Evolutionary conservation across 2,113 vertebrate genomes (phyloP).

Genomic region (Gobio gobio): DNA sequence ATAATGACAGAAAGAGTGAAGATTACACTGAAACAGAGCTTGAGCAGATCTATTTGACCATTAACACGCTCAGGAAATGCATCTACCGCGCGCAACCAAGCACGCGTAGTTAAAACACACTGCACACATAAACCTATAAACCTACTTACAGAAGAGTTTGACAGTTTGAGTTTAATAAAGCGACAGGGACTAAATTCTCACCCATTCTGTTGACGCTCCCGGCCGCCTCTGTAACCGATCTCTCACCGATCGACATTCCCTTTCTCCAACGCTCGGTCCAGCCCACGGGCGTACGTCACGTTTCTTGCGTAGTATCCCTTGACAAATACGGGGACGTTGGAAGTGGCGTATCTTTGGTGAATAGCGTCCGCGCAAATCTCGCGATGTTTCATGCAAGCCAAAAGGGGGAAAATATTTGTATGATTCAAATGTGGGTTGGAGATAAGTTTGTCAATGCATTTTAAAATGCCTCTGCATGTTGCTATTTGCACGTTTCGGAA

Average conservation of each 20-base stretch:
- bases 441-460: neutral
- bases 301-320: slow-evolving; percentile 52
- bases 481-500: neutral
- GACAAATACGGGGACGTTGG: neutral
- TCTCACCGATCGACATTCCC: slow-evolving; percentile 66
- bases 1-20: neutral
- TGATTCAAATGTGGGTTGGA: neutral
- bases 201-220: slow-evolving; percentile 71
- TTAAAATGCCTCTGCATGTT: too few species aligned
- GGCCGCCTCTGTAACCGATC: slow-evolving; percentile 56
- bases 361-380: slow-evolving; percentile 50
- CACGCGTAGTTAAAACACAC: neutral
- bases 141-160: neutral
- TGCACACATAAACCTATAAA: neutral
- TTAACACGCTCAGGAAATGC: slow-evolving; percentile 55
- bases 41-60: slow-evolving; percentile 21
- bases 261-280: slow-evolving; percentile 55
- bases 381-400: slow-evolving; percentile 57
- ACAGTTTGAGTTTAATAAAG: neutral
- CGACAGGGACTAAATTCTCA: slow-evolving; percentile 55
- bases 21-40: neutral
- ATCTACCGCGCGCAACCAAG: slow-evolving; percentile 7
- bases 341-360: slow-evolving; percentile 56
- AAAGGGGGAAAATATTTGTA: slow-evolving; percentile 26
- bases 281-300: slow-evolving; percentile 53